Conservation (phyloP, 1,140 invertebrate species). For the Drosophila busckii region DNA sequence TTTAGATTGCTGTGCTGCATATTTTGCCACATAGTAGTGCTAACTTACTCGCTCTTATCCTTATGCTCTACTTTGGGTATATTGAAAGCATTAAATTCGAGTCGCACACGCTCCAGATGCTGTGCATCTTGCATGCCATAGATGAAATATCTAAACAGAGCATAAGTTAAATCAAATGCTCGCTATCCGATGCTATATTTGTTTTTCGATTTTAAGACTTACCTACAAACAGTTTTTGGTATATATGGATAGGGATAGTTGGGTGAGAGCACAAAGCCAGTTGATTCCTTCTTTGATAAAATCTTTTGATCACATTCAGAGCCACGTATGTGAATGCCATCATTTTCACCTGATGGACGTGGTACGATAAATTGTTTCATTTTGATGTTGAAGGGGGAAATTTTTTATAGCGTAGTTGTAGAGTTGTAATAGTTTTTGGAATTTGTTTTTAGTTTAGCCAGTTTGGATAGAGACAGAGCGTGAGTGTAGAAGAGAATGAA, state of each 20-base stretch:
- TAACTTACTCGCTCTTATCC: constrained; percentile 75
- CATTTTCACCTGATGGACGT: constrained; percentile 82
- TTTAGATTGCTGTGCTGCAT: neutral
- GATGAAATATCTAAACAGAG: constrained; percentile 91
- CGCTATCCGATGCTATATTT: no score
- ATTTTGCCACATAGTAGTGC: neutral
- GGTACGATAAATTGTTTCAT: constrained; percentile 27
- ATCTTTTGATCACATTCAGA: constrained; percentile 99
- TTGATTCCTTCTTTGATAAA: constrained; percentile 94
- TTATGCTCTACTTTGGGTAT: constrained; percentile 89
- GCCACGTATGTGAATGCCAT: constrained; percentile 94
- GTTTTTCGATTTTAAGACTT: constrained; percentile 46
- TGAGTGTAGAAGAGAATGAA: constrained; percentile 6
- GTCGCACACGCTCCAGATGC: constrained; percentile 93
- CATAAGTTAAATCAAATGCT: neutral
- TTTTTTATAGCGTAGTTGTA: constrained; percentile 38
- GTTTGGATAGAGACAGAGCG: constrained; percentile 16
- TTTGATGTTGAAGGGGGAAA: constrained; percentile 1
- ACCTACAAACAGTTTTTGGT: constrained; percentile 94
- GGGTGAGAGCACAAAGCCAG: constrained; percentile 94
- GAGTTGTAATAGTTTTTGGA: constrained; percentile 15
- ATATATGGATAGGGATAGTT: constrained; percentile 97
- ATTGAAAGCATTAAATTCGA: constrained; percentile 93
- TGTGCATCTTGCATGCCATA: constrained; percentile 97
- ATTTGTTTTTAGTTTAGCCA: constrained; percentile 22